phyloP scores from a whole-genome alignment of 2,888 invertebrate genomes.

The Luperina nickerlii region DNA sequence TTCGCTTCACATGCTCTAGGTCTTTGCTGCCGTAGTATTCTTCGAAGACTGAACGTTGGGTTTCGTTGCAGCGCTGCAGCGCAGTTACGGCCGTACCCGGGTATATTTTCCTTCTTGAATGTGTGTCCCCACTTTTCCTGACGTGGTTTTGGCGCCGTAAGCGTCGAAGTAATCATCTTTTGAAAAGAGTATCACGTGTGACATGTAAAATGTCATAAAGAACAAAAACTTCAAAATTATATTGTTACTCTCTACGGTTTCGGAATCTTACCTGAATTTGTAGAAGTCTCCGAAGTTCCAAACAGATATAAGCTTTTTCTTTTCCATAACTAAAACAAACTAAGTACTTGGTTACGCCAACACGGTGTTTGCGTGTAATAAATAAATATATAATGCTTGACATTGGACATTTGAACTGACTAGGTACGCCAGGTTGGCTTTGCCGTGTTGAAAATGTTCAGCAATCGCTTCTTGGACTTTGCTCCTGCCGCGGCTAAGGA shows the following conservation, averaged over 20 bases:
- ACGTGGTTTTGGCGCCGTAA: no score
- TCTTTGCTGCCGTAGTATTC: conserved; percentile 93
- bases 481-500: no score
- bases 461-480: no score
- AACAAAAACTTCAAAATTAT: not conserved
- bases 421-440: no score
- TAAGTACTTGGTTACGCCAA: no score
- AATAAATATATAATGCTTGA: no score
- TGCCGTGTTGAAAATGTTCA: no score
- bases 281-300: conserved; percentile 25
- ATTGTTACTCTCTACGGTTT: not conserved
- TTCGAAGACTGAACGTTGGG: conserved; percentile 89
- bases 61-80: conserved; percentile 92
- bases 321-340: conserved; percentile 25
- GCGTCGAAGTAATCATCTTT: conserved; percentile 48
- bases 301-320: conserved; percentile 21
- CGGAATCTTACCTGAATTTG: conserved; percentile 33
- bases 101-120: conserved; percentile 98
- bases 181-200: not conserved
- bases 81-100: conserved; percentile 96
- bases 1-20: conserved; percentile 89
- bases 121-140: conserved; percentile 93
- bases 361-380: no score
- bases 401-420: no score
- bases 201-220: not conserved